Base-by-base conservation (phyloP, 2,113 vertebrate species). In the Shinisaurus crocodilurus region DNA sequence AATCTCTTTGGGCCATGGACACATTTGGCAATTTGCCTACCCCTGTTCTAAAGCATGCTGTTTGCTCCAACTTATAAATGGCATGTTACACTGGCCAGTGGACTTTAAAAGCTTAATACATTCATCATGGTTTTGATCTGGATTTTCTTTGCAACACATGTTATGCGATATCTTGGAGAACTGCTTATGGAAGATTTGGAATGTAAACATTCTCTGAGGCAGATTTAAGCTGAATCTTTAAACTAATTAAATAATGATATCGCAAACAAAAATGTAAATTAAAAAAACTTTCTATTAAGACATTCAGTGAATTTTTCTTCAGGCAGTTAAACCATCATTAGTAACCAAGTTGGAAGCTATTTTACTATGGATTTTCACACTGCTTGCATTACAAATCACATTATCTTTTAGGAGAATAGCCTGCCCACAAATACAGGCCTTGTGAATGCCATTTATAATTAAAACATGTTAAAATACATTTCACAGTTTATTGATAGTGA, bases 401-500 rank as follows among this genome's bases (percentile, higher is more conserved):
- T 91, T 80, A 79, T 85, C 48, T 87, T 82, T 79, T 70, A 43
- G 50, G 60, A 79, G 45, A 84, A 85, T 79, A 88, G 81, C 37
- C 45, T 72, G 69, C 48, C 48, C 65, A 23, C 63, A 86, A 60
- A 70, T 74, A 74, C 13, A n/a, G 0, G 40, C 70, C 18, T 86
- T 43, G 37, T 34, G 54, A 80, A n/a, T 40, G 45, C 50, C 65
- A 80, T 32, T 86, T 84, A 45, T 86, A 88, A 92, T 90, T 90
- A 90, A 90, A 90, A 90, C 86, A 77, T 60, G 63, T 79, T 85
- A 77, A 72, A 91, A 85, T 88, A 85, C 81, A 91, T 91, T 91
- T 91, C 72, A 88, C 90, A 91, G 74, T 91, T 85, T 91, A 91
- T 85, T 88, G 90, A 88, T 88, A 88, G 86, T 32, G 81, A 85